Evolutionary conservation across 2,888 invertebrate species (phyloP), one percentile per base, ranked within the genome.

Genomic region (Cheilosia pagana): DNA sequence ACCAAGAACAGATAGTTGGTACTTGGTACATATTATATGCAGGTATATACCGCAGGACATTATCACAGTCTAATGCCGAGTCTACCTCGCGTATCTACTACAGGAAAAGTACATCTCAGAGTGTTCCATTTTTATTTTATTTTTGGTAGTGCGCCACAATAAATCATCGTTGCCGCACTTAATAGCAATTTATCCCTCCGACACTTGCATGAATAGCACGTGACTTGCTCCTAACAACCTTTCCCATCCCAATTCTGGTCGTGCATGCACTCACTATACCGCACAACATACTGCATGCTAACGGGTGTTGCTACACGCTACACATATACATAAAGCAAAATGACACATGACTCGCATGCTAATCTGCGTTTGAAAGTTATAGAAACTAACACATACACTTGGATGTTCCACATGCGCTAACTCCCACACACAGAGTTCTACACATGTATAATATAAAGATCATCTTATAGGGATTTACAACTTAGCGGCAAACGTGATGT

Each of bases 381-480:
- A 70, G 74, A 74, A 83, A 83, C 72, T 77, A 75, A 74, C 63
- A 60, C 59, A 79, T 50, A 52, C 62, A 25, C 55, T 52, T 60
- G 16, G 59, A 59, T 50, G 35, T 21, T 50, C 16, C 50, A 60
- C 71, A 71, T 71, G 50, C 41, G 50, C 50, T 62, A 19, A 62
- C 72, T 45, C 60, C 63, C 23, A 43, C 68, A 79, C 50, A 78
- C 68, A 63, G 79, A 68, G 62, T 53, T 62, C 43, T 67, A 8
- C 28, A 8, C 4, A 28, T 28, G 68, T 74, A 55, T 81, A 71
- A 50, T 81, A 71, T 55, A 60, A 71, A 81, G 81, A 85, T 85
- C 81, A 85, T 85, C 85, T 85, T 85, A 81, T 81, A 81, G 65
- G 85, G 85, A 85, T 85, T 85, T 85, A 85, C 85, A 85, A 85